Conservation (phyloP, 64 coral and sea anemone species). For the Porites australiensis region DNA sequence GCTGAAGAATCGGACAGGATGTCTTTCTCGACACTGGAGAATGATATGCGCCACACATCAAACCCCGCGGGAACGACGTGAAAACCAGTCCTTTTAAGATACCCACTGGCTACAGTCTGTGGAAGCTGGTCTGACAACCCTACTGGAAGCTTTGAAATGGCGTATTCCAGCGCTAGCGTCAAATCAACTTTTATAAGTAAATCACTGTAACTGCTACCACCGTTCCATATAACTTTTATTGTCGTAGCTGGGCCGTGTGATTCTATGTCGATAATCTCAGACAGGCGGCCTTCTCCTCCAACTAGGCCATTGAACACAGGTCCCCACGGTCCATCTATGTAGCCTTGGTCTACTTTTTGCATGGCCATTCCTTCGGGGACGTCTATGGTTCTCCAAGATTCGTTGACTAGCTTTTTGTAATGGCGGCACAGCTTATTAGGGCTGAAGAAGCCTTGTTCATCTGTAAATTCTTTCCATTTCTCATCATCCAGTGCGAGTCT, state of each 20-base stretch:
- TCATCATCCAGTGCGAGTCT: neutral
- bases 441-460: conserved; percentile 26
- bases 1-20: neutral
- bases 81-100: neutral
- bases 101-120: neutral
- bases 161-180: neutral
- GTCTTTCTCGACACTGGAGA: conserved; percentile 19
- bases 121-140: neutral
- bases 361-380: neutral
- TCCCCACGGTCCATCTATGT: neutral
- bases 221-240: neutral
- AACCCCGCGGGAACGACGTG: conserved; percentile 13
- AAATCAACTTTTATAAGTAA: neutral
- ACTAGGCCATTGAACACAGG: neutral
- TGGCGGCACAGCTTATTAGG: neutral
- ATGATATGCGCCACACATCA: conserved; percentile 8
- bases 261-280: neutral
- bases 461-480: neutral
- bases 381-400: neutral
- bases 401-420: conserved; percentile 30
- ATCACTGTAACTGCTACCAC: neutral
- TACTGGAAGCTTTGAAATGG: neutral
- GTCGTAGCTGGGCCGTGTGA: conserved; percentile 20
- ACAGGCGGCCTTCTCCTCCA: neutral
- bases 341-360: neutral